Base-by-base conservation (phyloP, 2,797 vertebrate species). In the Sardinella longiceps region DNA sequence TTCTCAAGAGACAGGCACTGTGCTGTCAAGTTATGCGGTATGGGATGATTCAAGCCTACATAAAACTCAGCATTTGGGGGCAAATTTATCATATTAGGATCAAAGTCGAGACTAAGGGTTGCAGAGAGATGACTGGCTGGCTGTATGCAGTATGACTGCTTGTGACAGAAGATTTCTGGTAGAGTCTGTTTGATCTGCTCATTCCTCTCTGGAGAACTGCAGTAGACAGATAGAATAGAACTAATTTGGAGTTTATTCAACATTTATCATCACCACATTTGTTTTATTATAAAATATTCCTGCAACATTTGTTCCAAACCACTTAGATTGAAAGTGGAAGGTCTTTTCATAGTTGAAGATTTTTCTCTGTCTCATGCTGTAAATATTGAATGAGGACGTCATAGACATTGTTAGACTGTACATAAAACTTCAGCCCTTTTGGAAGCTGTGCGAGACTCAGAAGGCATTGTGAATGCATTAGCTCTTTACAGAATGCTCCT, bases 31-130 rank as follows among this genome's bases (percentile, higher is more conserved):
- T n/a, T n/a, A n/a, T 58, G 56, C 1, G 7, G n/a, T 58, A 2
- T 9, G 20, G n/a, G n/a, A 58, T n/a, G 56, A 58, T 58, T n/a
- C 51, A 53, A 3, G 0, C 18, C 18, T 9, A 58, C 56, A 23
- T 58, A 23, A 58, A 3, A 9, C 9, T n/a, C 56, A n/a, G 56
- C 51, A 56, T 18, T 56, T 56, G 51, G 51, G 51, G 51, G 3
- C 56, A 60, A 60, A 60, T 60, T 60, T 25, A 60, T 60, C 56
- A 60, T 25, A 60, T 60, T 60, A 25, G n/a, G 56, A 60, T 60
- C 56, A 60, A 25, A 25, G 23, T 6, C 1, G 3, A 60, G 5
- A 60, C n/a, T 25, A 23, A 60, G 1, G 23, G 56, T 25, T 6
- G 23, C 23, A 60, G 23, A 60, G 56, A 10, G 23, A 10, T 60